These are phyloP conservation scores for Emydoidea blandingii DNA, from an alignment of 2,797 vertebrate species.

Conservation along the genomic window DNA sequence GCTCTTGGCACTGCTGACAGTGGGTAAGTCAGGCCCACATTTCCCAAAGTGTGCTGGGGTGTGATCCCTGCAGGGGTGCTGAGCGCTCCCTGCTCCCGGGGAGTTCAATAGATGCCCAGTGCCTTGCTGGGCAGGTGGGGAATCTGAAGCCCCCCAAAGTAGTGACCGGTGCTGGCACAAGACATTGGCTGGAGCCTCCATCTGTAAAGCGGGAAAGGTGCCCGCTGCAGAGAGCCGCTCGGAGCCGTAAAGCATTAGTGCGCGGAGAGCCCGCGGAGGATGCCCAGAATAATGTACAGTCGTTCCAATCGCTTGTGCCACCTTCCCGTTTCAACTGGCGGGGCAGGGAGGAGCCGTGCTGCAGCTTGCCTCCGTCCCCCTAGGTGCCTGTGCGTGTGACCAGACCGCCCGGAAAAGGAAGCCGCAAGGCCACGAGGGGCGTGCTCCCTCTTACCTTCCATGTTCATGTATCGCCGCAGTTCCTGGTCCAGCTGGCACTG, in stretches of 20 bases:
- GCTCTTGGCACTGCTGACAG: too few species aligned
- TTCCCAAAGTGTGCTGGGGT: neutral
- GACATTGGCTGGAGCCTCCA: neutral
- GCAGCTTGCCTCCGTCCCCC: too few species aligned
- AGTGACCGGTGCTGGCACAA: neutral
- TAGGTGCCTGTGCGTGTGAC: too few species aligned
- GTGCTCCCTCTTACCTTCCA: constrained; percentile 79
- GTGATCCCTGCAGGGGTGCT: neutral
- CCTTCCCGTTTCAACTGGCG: too few species aligned
- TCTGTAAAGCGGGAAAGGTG: neutral
- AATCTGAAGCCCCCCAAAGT: neutral
- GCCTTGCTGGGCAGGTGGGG: neutral
- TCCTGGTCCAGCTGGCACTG: constrained; percentile 90
- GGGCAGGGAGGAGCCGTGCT: too few species aligned
- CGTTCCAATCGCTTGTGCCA: too few species aligned
- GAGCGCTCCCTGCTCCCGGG: neutral
- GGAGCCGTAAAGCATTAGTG: too few species aligned
- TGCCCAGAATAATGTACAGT: too few species aligned
- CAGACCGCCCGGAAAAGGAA: neutral
- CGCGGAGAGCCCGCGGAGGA: too few species aligned
- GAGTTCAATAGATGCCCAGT: neutral
- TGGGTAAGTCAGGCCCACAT: too few species aligned
- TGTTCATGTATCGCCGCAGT: constrained; percentile 87
- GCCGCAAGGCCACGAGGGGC: neutral
- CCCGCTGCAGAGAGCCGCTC: neutral